Conservation (phyloP, 2,113 vertebrate genomes). For the Xiphophorus hellerii region DNA sequence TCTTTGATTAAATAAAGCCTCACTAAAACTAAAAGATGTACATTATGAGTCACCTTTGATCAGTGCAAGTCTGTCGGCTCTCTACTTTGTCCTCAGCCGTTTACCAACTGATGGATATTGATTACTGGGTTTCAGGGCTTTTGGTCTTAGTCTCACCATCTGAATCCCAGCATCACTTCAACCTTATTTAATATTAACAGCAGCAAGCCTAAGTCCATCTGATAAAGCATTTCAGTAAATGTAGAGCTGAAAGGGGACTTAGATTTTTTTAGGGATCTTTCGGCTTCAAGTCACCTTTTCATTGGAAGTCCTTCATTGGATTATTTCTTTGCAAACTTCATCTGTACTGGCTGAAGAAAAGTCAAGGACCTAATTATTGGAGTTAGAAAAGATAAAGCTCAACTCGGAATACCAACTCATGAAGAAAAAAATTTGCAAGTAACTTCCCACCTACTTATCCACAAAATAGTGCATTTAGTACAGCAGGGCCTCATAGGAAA, state of each 20-base stretch:
- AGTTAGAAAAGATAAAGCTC: neutral
- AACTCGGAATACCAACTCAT: no score
- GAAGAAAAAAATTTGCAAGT: neutral
- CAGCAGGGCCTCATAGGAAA: neutral
- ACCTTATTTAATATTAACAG: neutral
- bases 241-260: neutral
- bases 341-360: neutral
- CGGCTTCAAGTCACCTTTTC: neutral
- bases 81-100: neutral
- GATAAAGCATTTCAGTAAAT: neutral
- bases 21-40: no score
- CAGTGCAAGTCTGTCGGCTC: neutral
- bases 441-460: no score
- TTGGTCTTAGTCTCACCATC: neutral
- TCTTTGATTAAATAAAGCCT: no score
- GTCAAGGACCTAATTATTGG: constrained; percentile 30
- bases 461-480: neutral
- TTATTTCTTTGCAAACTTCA: constrained; percentile 8
- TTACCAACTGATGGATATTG: neutral
- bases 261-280: neutral
- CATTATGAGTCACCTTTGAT: neutral
- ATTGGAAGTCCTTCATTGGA: neutral
- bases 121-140: neutral
- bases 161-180: neutral
- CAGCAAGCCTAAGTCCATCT: neutral